Percentiles rank a stretch among this genome's conserved stretches.
Conservation (phyloP, 2,888 invertebrate species). For the Amphipyra berbera region DNA sequence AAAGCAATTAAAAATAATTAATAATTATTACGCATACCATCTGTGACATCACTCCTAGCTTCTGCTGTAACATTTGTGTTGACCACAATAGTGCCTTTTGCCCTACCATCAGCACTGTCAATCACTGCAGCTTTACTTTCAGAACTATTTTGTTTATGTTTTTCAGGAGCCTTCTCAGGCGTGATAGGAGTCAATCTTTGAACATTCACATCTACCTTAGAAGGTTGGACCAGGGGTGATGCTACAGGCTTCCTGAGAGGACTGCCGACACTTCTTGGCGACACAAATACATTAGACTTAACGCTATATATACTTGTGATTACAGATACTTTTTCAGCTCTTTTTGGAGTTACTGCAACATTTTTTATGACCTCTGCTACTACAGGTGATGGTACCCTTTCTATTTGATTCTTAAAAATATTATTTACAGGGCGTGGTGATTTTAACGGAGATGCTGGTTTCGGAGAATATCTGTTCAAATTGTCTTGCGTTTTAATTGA, state of each 20-base stretch:
- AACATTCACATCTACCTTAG: slow-evolving; percentile 58
- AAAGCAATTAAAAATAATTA: not conserved
- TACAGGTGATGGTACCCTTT: slow-evolving; percentile 47
- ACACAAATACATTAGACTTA: slow-evolving; percentile 67
- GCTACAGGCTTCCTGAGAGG: slow-evolving; percentile 59
- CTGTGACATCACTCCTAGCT: slow-evolving; percentile 59
- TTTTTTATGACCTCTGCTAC: slow-evolving; percentile 48
- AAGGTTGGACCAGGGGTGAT: slow-evolving; percentile 63
- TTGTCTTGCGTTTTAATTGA: slow-evolving; percentile 56
- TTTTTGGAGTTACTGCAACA: slow-evolving; percentile 47
- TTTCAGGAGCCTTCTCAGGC: slow-evolving; percentile 46
- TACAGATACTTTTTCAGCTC: slow-evolving; percentile 64
- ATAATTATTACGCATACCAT: slow-evolving; percentile 67
- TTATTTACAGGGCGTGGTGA: slow-evolving; percentile 49
- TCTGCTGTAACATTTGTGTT: slow-evolving; percentile 27
- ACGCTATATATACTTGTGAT: slow-evolving; percentile 61
- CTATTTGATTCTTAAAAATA: slow-evolving; percentile 39
- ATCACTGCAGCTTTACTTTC: slow-evolving; percentile 24
- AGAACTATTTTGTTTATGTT: slow-evolving; percentile 34
- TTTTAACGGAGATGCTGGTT: slow-evolving; percentile 53
- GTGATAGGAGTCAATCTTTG: slow-evolving; percentile 54
- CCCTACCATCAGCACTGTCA: slow-evolving; percentile 57
- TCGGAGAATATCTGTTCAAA: slow-evolving; percentile 44
- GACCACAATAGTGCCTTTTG: slow-evolving; percentile 38
- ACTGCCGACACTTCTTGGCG: slow-evolving; percentile 67